A percentile compares a stretch with the other conserved stretches of the same genome.
Conservation (phyloP, 2,888 invertebrate species). For the Leucania comma region DNA sequence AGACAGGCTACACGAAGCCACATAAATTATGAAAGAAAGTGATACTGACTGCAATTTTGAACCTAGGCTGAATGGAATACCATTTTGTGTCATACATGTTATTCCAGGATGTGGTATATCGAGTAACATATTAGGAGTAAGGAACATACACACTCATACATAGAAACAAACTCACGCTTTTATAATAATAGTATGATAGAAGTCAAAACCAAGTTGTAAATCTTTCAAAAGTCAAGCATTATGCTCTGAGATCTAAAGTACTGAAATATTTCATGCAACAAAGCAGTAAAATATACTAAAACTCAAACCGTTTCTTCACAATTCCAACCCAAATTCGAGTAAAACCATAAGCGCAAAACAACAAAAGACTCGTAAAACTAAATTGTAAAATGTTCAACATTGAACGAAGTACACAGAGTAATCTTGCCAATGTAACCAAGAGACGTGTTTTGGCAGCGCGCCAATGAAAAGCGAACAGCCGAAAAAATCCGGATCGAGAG, state of each 20-base stretch:
- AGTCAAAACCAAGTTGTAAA: not conserved
- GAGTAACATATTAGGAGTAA: too few relatives aligned
- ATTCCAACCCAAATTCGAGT: conserved; percentile 21
- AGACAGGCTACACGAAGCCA: too few relatives aligned
- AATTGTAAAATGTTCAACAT: conserved; percentile 62
- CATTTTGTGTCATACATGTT: too few relatives aligned
- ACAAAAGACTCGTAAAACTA: conserved; percentile 55
- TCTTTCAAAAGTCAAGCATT: not conserved
- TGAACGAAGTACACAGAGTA: conserved; percentile 53
- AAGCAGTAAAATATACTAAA: conserved; percentile 12
- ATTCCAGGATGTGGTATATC: too few relatives aligned
- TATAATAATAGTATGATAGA: not conserved
- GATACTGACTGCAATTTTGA: not conserved
- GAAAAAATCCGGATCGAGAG: conserved; percentile 56
- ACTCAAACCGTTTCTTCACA: conserved; percentile 15
- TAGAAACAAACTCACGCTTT: too few relatives aligned
- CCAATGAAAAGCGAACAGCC: conserved; percentile 62
- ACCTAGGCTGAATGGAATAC: not conserved
- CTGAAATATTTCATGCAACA: not conserved
- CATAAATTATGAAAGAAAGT: not conserved
- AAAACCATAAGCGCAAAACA: conserved; percentile 40
- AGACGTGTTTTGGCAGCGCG: conserved; percentile 64
- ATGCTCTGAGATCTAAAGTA: not conserved
- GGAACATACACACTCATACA: too few relatives aligned
- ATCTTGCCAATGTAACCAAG: conserved; percentile 64